Evolutionary conservation across 2,797 vertebrate genomes (phyloP).

Genomic region (Xenops minutus): DNA sequence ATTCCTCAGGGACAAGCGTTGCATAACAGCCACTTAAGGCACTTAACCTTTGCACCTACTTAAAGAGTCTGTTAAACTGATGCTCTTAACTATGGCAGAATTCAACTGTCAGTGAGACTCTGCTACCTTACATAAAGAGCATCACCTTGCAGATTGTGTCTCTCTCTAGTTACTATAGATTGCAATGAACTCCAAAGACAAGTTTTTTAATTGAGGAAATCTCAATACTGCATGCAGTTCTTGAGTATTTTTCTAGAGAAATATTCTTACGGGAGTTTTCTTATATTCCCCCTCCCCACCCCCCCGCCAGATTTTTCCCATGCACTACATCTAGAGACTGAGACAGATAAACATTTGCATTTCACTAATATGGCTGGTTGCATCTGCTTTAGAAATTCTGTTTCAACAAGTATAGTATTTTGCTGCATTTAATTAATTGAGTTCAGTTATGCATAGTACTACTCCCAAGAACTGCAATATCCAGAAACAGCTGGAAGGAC

Average conservation of each 20-base stretch:
- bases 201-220: neutral
- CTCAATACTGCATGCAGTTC: neutral
- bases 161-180: neutral
- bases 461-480: neutral
- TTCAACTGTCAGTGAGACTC: neutral
- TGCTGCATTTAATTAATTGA: neutral
- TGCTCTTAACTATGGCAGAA: neutral
- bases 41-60: neutral
- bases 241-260: neutral
- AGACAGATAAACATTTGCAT: neutral
- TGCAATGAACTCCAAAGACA: neutral
- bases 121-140: neutral
- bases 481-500: neutral
- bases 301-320: neutral
- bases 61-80: neutral
- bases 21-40: neutral
- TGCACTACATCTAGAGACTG: neutral
- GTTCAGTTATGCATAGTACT: fast-evolving
- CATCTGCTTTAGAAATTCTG: neutral
- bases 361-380: neutral
- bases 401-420: neutral
- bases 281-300: neutral
- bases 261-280: neutral
- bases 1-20: neutral
- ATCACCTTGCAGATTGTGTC: neutral